These are phyloP conservation scores for Dromaius novaehollandiae DNA, from an alignment of 2,113 vertebrate genomes.

Conservation along the genomic window DNA sequence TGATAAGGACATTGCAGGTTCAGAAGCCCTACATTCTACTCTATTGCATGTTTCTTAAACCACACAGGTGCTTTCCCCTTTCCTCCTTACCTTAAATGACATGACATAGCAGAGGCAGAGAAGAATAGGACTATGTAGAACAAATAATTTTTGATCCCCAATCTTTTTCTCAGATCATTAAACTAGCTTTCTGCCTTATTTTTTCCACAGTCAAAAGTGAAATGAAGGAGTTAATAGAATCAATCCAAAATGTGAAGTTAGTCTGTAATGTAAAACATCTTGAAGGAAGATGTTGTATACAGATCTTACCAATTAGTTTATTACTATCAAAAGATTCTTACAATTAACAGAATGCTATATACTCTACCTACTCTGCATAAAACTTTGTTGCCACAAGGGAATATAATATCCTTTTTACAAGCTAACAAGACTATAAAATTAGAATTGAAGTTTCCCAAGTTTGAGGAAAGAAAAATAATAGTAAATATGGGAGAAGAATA, in stretches of 20 bases:
- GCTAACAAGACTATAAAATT: background rate
- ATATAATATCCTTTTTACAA: background rate
- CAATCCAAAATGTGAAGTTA: background rate
- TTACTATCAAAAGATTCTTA: background rate
- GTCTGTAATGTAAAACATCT: background rate
- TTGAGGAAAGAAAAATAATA: background rate
- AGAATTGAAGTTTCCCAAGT: background rate
- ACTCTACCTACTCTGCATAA: background rate
- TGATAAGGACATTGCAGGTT: background rate
- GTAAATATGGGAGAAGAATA: background rate
- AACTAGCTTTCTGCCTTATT: background rate
- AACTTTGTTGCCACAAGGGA: background rate
- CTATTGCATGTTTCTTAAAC: background rate
- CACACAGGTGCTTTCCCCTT: background rate
- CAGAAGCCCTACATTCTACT: background rate
- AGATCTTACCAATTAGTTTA: background rate
- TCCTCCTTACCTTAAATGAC: background rate
- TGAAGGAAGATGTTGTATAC: background rate
- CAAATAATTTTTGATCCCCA: background rate
- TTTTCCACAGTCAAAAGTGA: background rate
- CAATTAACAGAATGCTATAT: background rate
- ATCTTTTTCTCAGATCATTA: background rate
- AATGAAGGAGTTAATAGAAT: background rate
- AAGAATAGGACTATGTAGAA: background rate
- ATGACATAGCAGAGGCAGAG: background rate